Base-by-base conservation (phyloP, 2,113 vertebrate genomes). In the Mionectes macconnelli region DNA sequence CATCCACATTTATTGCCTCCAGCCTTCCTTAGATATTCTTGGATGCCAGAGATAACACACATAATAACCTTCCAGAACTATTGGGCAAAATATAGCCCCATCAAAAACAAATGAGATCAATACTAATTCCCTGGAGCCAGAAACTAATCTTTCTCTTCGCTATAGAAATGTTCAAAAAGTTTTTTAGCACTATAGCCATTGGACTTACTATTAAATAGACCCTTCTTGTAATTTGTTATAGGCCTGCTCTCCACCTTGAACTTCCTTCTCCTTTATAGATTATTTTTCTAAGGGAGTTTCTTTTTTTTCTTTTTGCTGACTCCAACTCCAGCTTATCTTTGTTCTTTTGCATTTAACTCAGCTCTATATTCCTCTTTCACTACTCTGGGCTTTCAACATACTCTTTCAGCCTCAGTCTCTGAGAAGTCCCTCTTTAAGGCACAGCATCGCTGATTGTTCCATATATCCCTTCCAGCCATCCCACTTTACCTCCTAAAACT, bases 301-400 rank as follows among this genome's bases (percentile, higher is more conserved):
- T 93, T 87, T 80, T 83, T 77, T 85, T 74, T 96, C 89, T 89
- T 95, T 97, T 92, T 89, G 93, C 88, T 96, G 91, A 94, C 69
- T 76, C 72, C 40, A 84, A 92, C 91, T 90, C 27, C 69, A 84
- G 59, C n/a, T 93, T 92, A 93, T 94, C 96, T 94, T 93, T 91
- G 89, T 94, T 88, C 87, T 88, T 82, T 88, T 0, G 0, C 77
- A 67, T 85, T 89, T 94, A 85, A 92, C 90, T 93, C 74, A 53
- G 76, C 70, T 89, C 73, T 69, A 21, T 66, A 75, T 94, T 93
- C 37, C 45, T 79, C 57, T 64, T 80, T 84, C 89, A 75, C 40
- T 60, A 3, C 64, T 82, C 75, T 80, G 72, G 63, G 56, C 79
- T 81, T 94, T 75, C 42, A 88, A 75, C 56, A 74, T 0, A 74